These are phyloP conservation scores for Cyaniris semiargus DNA, from an alignment of 2,888 invertebrate genomes.

Conservation along the genomic window DNA sequence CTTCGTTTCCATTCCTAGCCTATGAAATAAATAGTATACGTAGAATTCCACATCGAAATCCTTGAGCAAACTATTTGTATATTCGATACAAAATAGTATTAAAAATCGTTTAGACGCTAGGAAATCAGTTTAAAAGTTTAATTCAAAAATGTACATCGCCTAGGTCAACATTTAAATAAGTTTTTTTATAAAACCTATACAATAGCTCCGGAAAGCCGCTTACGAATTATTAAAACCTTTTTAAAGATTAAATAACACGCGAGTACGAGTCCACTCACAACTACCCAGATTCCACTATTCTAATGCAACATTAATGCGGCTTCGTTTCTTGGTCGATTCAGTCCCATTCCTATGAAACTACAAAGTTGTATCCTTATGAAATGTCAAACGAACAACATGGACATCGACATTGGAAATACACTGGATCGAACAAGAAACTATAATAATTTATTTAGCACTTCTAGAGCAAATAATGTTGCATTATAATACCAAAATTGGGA, in stretches of 20 bases:
- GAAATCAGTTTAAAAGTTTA: constrained; percentile 19
- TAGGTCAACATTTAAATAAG: constrained; percentile 28
- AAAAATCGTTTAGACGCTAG: neutral
- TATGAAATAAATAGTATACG: constrained; percentile 43
- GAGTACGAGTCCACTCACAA: constrained; percentile 19
- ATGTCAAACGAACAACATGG: neutral
- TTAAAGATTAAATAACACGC: constrained; percentile 30
- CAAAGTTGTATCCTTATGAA: neutral
- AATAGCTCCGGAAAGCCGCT: constrained; percentile 15
- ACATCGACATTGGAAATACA: neutral
- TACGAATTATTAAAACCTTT: constrained; percentile 29
- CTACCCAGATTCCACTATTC: neutral
- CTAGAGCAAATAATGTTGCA: neutral
- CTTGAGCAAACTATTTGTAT: constrained; percentile 31
- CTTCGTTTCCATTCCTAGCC: constrained; percentile 68
- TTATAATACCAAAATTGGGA: neutral
- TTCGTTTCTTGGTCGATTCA: neutral
- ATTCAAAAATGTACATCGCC: constrained; percentile 20
- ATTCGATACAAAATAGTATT: constrained; percentile 15
- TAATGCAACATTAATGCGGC: neutral
- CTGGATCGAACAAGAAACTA: neutral
- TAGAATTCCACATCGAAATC: constrained; percentile 12
- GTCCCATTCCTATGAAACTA: neutral
- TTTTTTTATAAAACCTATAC: constrained; percentile 28
- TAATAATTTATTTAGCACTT: too few species aligned